These are phyloP conservation scores for Caenorhabditis sp. DNA, from an alignment of 2,888 invertebrate genomes.

Conservation along the genomic window DNA sequence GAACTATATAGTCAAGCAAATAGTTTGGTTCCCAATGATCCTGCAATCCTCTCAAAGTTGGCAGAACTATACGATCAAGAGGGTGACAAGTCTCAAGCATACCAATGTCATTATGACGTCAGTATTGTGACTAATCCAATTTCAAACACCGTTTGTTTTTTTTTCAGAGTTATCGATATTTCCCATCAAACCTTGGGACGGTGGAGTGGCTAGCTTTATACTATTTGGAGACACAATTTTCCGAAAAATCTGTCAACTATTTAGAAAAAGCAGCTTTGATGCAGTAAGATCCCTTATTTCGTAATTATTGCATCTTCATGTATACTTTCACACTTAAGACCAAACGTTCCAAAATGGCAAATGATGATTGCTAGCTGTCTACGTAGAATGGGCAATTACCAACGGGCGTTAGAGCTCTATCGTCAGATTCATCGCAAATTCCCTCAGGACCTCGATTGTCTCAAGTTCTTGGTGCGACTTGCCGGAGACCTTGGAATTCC, in stretches of 20 bases:
- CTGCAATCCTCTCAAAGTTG: conserved; percentile 91
- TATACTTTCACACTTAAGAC: conserved; percentile 84
- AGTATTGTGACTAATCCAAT: too few species aligned
- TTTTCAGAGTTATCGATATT: conserved; percentile 88
- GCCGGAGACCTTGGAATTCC: conserved; percentile 93
- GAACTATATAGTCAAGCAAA: conserved; percentile 86
- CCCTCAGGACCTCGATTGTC: conserved; percentile 95
- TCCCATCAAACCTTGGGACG: conserved; percentile 89
- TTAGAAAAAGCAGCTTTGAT: conserved; percentile 90
- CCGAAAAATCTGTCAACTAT: conserved; percentile 91
- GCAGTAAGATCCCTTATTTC: conserved; percentile 84
- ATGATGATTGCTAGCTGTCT: conserved; percentile 89
- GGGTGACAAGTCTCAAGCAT: conserved; percentile 94
- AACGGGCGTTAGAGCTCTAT: conserved; percentile 90
- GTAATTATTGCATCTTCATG: conserved; percentile 28
- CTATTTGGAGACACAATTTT: conserved; percentile 92
- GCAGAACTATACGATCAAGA: conserved; percentile 93
- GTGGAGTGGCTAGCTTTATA: conserved; percentile 94
- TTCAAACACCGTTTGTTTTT: not conserved
- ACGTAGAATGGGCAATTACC: conserved; percentile 90
- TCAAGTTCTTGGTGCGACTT: conserved; percentile 92
- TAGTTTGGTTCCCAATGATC: conserved; percentile 92
- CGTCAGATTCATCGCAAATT: conserved; percentile 92
- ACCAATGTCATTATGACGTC: conserved; percentile 90
- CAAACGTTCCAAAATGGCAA: conserved; percentile 91